Percentiles rank a stretch among this genome's conserved stretches.
Conservation (phyloP, 2,797 vertebrate genomes). For the Mormyrus proboscirostris region DNA sequence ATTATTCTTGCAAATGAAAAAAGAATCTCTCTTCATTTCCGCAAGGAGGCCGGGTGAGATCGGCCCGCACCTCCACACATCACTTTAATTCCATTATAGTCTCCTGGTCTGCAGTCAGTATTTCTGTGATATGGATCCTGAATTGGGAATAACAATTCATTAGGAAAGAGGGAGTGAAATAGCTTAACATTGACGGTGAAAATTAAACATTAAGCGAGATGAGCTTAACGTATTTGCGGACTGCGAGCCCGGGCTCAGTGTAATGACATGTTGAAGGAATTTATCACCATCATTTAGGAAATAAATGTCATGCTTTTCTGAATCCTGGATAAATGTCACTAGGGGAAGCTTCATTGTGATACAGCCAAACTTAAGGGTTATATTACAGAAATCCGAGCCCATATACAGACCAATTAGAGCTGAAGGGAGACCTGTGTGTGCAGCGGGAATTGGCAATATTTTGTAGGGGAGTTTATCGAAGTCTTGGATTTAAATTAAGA, state of each 20-base stretch:
- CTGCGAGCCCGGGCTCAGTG: neutral
- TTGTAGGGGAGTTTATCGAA: neutral
- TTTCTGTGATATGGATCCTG: neutral
- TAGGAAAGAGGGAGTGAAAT: conserved; percentile 2
- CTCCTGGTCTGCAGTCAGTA: conserved; percentile 1
- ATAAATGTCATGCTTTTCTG: conserved; percentile 12
- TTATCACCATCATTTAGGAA: neutral
- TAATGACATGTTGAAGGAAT: neutral
- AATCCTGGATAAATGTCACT: conserved; percentile 10
- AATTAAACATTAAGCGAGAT: conserved; percentile 11
- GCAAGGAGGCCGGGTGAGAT: neutral
- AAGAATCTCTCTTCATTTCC: conserved; percentile 13
- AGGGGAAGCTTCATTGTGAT: neutral
- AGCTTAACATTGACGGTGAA: neutral
- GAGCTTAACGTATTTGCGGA: conserved; percentile 9
- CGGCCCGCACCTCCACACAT: neutral
- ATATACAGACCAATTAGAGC: neutral
- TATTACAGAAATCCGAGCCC: neutral
- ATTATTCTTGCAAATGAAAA: conserved; percentile 22
- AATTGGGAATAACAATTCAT: conserved; percentile 15
- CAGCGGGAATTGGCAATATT: neutral
- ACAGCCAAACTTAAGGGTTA: neutral
- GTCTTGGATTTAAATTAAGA: neutral
- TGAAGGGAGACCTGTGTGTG: neutral
- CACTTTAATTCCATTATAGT: neutral